Evolutionary conservation across 2,888 invertebrate species (phyloP).

Genomic region (Cremastinae sp.): DNA sequence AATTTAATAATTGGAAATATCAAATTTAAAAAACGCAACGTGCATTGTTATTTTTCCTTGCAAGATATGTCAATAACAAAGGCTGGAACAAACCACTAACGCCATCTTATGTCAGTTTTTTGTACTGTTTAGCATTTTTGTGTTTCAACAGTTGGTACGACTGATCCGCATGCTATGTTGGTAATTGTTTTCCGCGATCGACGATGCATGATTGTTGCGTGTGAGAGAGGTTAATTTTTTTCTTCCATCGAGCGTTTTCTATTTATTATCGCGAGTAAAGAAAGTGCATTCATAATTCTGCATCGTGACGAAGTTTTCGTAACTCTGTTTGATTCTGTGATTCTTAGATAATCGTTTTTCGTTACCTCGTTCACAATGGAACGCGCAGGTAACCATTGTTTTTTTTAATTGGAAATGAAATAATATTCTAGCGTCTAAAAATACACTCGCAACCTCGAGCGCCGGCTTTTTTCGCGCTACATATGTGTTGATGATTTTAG

Average conservation of each 20-base stretch:
- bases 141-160: too few relatives aligned
- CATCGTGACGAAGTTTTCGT: background rate
- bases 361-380: slow-evolving; percentile 33
- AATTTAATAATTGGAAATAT: too few relatives aligned
- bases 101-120: too few relatives aligned
- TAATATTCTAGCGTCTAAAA: background rate
- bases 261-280: slow-evolving; percentile 23
- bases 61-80: too few relatives aligned
- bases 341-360: slow-evolving; percentile 1
- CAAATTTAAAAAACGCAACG: too few relatives aligned
- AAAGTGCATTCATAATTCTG: background rate
- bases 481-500: slow-evolving; percentile 51
- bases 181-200: background rate
- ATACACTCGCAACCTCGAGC: background rate
- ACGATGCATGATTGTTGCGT: slow-evolving; percentile 29
- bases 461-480: background rate
- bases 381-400: slow-evolving; percentile 33
- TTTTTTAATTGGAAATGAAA: background rate
- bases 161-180: too few relatives aligned
- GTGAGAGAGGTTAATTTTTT: slow-evolving; percentile 36
- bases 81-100: too few relatives aligned
- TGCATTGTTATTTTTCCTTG: too few relatives aligned
- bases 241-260: slow-evolving; percentile 22
- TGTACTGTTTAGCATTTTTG: too few relatives aligned
- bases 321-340: background rate